phyloP scores from a whole-genome alignment of 2,113 vertebrate species.

The Lanius collurio region DNA sequence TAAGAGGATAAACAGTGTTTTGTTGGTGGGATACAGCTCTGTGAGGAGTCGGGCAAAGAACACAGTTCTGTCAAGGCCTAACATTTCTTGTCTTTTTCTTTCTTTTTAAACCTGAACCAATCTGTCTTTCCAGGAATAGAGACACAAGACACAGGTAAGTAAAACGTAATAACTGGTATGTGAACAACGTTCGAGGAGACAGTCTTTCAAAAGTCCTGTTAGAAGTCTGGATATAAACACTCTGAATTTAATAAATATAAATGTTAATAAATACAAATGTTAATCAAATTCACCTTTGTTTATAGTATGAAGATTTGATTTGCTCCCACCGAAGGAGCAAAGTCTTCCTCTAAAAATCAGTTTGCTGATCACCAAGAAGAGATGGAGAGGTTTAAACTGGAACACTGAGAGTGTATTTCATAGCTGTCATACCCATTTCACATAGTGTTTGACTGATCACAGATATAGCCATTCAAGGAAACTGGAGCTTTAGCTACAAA shows the following conservation, averaged over 20 bases:
- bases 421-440: not conserved
- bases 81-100: constrained; percentile 59
- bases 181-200: not conserved
- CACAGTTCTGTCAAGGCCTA: not conserved
- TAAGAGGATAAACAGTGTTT: not conserved
- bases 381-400: not conserved
- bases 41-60: not conserved
- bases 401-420: not conserved
- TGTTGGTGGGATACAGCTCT: not conserved
- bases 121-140: constrained; percentile 86
- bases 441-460: not conserved
- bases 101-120: constrained; percentile 26
- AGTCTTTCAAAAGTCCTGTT: not conserved
- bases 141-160: constrained; percentile 98
- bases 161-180: not conserved
- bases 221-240: not conserved
- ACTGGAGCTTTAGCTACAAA: not conserved
- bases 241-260: not conserved
- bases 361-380: not conserved
- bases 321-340: not conserved
- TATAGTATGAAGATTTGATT: not conserved
- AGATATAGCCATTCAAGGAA: not conserved
- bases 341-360: not conserved
- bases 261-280: not conserved
- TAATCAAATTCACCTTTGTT: constrained; percentile 10